Evolutionary conservation across 2,113 vertebrate genomes (phyloP).

Genomic region (Numenius arquata): DNA sequence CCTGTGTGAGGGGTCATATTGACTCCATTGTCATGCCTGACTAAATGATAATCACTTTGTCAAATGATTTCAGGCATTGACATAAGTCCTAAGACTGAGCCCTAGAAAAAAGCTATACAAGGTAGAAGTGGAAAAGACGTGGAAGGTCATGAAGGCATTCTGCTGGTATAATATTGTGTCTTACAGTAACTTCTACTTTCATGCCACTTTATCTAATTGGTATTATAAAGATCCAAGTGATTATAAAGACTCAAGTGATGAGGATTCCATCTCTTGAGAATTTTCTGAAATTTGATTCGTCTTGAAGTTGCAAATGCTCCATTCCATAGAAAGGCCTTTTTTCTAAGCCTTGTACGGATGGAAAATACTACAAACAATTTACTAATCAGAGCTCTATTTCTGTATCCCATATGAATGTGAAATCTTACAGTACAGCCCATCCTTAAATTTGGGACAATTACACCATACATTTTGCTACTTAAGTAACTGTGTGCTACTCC

Average conservation of each 20-base stretch:
- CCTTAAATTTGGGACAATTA: background rate
- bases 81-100: background rate
- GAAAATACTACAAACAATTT: background rate
- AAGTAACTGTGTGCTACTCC: background rate
- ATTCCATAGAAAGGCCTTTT: background rate
- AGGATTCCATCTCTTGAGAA: background rate
- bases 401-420: background rate
- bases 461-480: background rate
- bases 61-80: background rate
- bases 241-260: background rate
- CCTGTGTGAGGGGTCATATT: background rate
- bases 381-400: constrained; percentile 17
- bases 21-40: background rate
- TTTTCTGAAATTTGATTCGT: background rate
- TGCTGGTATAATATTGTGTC: background rate
- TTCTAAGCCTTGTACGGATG: background rate
- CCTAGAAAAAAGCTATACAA: background rate
- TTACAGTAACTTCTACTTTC: background rate
- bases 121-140: background rate
- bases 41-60: background rate
- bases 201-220: background rate
- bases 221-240: background rate
- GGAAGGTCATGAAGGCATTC: background rate
- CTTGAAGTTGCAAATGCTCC: background rate
- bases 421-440: background rate